These are phyloP conservation scores for Oxyruncus cristatus DNA, from an alignment of 2,113 vertebrate genomes.

Conservation along the genomic window DNA sequence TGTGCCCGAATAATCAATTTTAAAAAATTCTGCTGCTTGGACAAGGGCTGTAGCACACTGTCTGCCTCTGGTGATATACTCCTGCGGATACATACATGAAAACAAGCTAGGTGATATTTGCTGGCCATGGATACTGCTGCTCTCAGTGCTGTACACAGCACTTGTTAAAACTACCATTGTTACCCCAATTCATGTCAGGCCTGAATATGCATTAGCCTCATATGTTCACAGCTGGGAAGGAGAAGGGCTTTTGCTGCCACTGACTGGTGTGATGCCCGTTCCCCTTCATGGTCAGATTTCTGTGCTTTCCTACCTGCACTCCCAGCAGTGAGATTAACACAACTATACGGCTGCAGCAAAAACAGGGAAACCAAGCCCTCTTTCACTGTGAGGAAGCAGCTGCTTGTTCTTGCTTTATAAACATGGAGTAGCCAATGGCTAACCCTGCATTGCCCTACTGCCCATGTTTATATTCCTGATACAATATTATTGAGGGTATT, in stretches of 20 bases:
- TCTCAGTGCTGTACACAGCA: neutral
- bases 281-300: neutral
- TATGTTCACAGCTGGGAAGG: neutral
- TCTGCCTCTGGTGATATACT: neutral
- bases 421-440: neutral
- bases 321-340: neutral
- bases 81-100: neutral
- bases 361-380: neutral
- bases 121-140: neutral
- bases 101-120: neutral
- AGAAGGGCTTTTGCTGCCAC: neutral
- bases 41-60: neutral
- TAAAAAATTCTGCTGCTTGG: neutral
- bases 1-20: neutral
- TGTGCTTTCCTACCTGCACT: neutral
- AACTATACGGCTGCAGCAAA: neutral
- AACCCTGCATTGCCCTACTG: neutral
- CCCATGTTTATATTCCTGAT: neutral
- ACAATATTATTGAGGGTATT: neutral
- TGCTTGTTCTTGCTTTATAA: neutral
- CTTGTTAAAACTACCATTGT: neutral
- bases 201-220: neutral
- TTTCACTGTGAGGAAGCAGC: neutral
- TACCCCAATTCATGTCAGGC: neutral
- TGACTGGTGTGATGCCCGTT: neutral